Conservation (phyloP, 2,888 invertebrate species). For the Onthophagus sagittarius region DNA sequence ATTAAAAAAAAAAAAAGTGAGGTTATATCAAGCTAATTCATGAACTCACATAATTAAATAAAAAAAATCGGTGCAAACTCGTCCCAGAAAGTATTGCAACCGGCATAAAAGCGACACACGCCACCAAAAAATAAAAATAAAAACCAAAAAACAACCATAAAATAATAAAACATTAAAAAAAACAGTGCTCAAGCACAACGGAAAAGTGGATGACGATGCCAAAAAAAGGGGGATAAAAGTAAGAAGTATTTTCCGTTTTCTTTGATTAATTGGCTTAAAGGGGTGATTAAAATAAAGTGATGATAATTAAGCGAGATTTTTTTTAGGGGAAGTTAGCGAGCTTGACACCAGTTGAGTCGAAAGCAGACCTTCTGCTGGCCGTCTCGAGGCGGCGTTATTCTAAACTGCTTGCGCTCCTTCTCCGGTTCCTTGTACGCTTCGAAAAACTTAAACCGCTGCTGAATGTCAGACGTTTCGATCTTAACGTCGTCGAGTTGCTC, state of each 20-base stretch:
- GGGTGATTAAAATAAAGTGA: neutral
- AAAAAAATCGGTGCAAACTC: slow-evolving; percentile 1
- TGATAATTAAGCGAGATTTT: neutral
- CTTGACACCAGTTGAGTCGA: neutral
- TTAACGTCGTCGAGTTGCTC: slow-evolving; percentile 73
- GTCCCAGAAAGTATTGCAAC: neutral
- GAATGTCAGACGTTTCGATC: slow-evolving; percentile 78
- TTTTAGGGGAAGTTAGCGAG: no score
- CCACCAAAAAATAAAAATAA: neutral
- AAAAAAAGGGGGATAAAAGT: slow-evolving; percentile 1
- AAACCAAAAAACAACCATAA: neutral
- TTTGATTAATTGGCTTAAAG: no score
- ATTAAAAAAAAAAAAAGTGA: no score
- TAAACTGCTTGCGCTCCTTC: slow-evolving; percentile 67
- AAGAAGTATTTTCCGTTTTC: neutral
- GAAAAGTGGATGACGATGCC: neutral
- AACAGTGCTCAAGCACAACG: neutral
- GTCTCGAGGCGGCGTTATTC: slow-evolving; percentile 86
- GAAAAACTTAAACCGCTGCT: slow-evolving; percentile 86
- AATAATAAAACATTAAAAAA: neutral
- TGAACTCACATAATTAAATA: no score
- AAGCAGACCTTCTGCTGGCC: slow-evolving; percentile 60
- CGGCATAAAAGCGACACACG: neutral
- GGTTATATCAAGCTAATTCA: no score
- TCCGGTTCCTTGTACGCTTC: slow-evolving; percentile 78